These are phyloP conservation scores for Cliona cf. orientalis DNA, from an alignment of 37 sponge, comb jelly and placozoan species.

Conservation along the genomic window DNA sequence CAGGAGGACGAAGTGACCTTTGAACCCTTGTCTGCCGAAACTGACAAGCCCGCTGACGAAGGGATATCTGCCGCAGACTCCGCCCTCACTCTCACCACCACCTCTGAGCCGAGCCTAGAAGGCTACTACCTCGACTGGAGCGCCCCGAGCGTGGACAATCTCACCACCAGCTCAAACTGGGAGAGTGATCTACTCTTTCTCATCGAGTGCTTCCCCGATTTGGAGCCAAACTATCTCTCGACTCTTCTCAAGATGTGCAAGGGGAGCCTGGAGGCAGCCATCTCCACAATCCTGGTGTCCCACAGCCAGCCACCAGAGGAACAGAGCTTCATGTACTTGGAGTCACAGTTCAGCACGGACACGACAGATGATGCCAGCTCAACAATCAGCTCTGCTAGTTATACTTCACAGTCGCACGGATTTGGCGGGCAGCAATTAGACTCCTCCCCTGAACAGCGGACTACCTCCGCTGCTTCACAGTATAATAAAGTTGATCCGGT, in stretches of 20 bases:
- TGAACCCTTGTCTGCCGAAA: no score
- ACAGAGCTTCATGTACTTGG: background rate
- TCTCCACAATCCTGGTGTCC: background rate
- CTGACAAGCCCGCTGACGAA: no score
- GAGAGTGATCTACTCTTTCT: constrained; percentile 42
- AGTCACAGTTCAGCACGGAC: background rate
- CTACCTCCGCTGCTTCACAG: background rate
- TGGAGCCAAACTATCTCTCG: constrained; percentile 11
- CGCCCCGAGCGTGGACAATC: background rate
- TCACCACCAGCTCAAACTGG: no score
- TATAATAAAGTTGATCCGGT: no score
- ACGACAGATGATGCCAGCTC: background rate
- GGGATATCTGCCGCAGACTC: no score
- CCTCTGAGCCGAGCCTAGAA: background rate
- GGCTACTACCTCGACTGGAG: background rate
- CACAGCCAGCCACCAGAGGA: background rate
- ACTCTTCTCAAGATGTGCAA: background rate
- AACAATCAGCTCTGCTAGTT: no score
- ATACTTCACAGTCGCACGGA: no score
- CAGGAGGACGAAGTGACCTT: no score
- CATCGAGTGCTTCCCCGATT: constrained; percentile 49
- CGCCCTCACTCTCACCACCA: no score
- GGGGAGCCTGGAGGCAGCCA: background rate
- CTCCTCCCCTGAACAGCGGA: no score
- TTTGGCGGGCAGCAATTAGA: no score